phyloP scores from a whole-genome alignment of 53 echinoderm and acorn worm species.

The Zoroaster sp. region DNA sequence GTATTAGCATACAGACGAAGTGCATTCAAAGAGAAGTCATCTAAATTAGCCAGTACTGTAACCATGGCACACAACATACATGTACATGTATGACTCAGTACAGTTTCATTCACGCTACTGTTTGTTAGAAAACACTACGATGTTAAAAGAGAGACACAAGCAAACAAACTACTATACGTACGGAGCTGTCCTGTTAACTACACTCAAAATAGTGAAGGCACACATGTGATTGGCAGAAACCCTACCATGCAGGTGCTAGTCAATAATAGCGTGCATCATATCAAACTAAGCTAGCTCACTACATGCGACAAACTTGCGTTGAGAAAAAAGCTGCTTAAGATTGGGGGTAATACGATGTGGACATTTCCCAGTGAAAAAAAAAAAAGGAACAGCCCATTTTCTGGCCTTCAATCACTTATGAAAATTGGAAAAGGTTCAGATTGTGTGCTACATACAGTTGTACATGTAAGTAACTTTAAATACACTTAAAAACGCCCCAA shows the following conservation, averaged over 20 bases:
- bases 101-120: background rate
- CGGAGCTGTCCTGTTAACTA: background rate
- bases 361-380: too few species aligned
- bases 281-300: background rate
- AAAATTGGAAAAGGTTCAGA: too few species aligned
- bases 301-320: background rate
- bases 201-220: background rate
- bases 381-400: too few species aligned
- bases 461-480: too few species aligned
- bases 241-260: background rate
- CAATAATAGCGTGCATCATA: background rate
- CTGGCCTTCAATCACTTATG: too few species aligned
- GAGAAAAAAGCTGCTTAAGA: background rate
- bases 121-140: background rate
- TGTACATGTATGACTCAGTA: background rate
- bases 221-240: background rate
- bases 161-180: background rate
- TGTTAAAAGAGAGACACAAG: background rate
- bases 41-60: background rate
- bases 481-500: too few species aligned
- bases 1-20: background rate
- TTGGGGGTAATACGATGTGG: too few species aligned
- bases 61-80: background rate
- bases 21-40: background rate
- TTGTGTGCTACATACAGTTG: too few species aligned